Evolutionary conservation across 2,797 vertebrate genomes (phyloP), one percentile per base, ranked within the genome.

Genomic region (Esox lucius): DNA sequence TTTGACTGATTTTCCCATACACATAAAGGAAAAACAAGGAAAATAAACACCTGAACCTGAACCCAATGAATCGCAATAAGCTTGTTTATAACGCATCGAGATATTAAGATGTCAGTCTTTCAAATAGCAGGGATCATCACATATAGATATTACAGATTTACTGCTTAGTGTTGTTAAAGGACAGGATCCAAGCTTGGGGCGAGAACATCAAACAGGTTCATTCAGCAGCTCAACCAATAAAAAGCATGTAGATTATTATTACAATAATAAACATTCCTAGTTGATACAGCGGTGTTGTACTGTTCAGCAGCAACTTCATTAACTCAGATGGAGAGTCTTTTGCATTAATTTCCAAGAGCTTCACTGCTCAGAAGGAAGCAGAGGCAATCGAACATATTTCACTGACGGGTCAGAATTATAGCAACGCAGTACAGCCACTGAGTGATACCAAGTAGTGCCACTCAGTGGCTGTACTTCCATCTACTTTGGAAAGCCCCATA

Each of bases 21-120:
- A 61, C 51, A 61, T 26, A 74, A 16, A 74, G 35, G 46, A 65
- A 61, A 62, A 13, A 22, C 61, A 79, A 33, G 74, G 78, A 7
- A 67, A 15, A n/a, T n/a, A 65, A 39, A 39, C 19, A 5, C 39
- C 70, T 70, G 70, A 16, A 53, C 59, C 48, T 15, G 28, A 66
- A 72, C 12, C 28, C 19, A 66, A 17, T 24, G 51, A 31, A n/a
- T 73, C 3, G 26, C n/a, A n/a, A n/a, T n/a, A n/a, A n/a, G n/a
- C n/a, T n/a, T n/a, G n/a, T 39, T 39, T 39, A 39, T 39, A 39
- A 39, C 35, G 3, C 35, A 39, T 39, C 7, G 35, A 39, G 22
- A 46, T 11, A 73, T 73, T 0, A 33, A 65, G 31, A 22, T 26
- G 42, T 49, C 35, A n/a, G 13, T 31, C 59, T 31, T 65, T 65